A percentile compares a stretch with the other conserved stretches of the same genome.
Conservation (phyloP, 2,888 invertebrate genomes). For the Bedellia somnulentella region DNA sequence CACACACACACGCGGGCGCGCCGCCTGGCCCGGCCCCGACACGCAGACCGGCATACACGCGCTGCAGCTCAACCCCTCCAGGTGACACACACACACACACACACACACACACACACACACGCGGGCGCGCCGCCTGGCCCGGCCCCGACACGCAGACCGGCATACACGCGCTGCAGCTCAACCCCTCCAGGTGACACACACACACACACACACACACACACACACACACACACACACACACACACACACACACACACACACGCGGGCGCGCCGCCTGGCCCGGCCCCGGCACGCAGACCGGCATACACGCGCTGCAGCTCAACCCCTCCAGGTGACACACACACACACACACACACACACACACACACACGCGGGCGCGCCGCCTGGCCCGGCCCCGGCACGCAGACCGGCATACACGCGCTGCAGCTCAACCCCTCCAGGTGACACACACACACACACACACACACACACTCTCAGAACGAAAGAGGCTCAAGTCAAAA, state of each 20-base stretch:
- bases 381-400: slow-evolving; percentile 58
- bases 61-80: too few species aligned
- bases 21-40: too few species aligned
- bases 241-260: too few species aligned
- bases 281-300: slow-evolving; percentile 73
- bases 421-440: slow-evolving; percentile 93
- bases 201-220: too few species aligned
- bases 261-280: slow-evolving; percentile 59
- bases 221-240: too few species aligned
- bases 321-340: slow-evolving; percentile 85
- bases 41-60: too few species aligned
- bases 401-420: slow-evolving; percentile 89
- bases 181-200: slow-evolving; percentile 81
- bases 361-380: too few species aligned
- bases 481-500: too few species aligned
- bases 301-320: slow-evolving; percentile 91
- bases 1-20: too few species aligned
- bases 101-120: slow-evolving; percentile 87
- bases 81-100: slow-evolving; percentile 80
- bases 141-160: slow-evolving; percentile 77
- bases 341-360: too few species aligned
- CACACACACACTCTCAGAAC: too few species aligned
- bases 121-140: slow-evolving; percentile 58
- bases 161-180: slow-evolving; percentile 91
- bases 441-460: too few species aligned